phyloP scores from a whole-genome alignment of 1,140 invertebrate genomes.

The Bombus vancouverensis region DNA sequence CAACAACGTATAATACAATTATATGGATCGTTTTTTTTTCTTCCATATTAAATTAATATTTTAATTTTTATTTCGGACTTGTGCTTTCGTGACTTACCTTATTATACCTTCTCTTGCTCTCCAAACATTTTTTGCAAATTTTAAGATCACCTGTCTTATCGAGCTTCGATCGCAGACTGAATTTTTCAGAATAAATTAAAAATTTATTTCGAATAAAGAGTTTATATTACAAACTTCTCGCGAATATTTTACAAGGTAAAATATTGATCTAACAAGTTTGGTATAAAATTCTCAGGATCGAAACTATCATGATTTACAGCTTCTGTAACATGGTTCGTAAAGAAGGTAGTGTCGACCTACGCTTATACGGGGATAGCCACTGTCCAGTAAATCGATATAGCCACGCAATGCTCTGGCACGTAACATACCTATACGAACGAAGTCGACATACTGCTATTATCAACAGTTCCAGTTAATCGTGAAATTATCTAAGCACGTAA shows the following conservation, averaged over 20 bases:
- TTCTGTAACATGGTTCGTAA: slow-evolving; percentile 64
- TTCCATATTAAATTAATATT: neutral
- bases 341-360: slow-evolving; percentile 45
- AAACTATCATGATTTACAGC: slow-evolving; percentile 65
- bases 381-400: slow-evolving; percentile 72
- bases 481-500: slow-evolving; percentile 10
- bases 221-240: neutral
- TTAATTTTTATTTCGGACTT: neutral
- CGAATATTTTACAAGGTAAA: slow-evolving; percentile 11
- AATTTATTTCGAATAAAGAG: neutral
- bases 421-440: slow-evolving; percentile 21
- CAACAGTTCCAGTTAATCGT: slow-evolving; percentile 38
- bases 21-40: neutral
- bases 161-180: no score
- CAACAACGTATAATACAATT: neutral
- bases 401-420: slow-evolving; percentile 55
- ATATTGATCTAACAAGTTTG: neutral
- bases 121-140: neutral
- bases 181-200: no score
- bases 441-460: slow-evolving; percentile 49
- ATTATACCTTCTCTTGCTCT: no score
- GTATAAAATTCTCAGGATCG: slow-evolving; percentile 23
- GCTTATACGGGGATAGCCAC: slow-evolving; percentile 66
- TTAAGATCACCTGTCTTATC: neutral
- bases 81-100: neutral